Evolutionary conservation across 2,797 vertebrate genomes (phyloP), one percentile per base, ranked within the genome.

Genomic region (Diglossa cyanea): DNA sequence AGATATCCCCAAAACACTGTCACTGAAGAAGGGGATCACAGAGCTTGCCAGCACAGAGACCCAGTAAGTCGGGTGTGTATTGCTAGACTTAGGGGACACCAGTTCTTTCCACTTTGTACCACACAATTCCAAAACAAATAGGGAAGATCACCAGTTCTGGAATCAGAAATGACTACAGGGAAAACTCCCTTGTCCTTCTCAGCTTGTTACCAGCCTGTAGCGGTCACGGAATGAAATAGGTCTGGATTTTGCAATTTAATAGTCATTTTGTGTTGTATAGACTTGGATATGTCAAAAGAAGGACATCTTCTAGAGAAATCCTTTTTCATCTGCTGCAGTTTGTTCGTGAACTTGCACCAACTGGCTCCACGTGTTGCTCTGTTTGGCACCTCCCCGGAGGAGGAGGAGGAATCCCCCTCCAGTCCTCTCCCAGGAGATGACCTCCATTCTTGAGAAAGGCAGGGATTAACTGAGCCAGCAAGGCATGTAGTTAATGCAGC

Each of bases 361-460:
- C 61, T 92, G 88, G 63, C 67, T 94, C 78, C 88, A 65, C 39
- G 17, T 80, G 88, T 85, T 86, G 45, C 80, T 92, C 67, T 74
- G 48, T 74, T 93, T 92, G 84, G 71, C 93, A 74, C 71, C 37
- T 74, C 45, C 74, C 68, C 1, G 11, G 61, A 91, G 68, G 40
- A 94, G 39, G n/a, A 71, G 57, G 30, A 66, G 20, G 17, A 81
- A 95, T 90, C 72, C 72, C 87, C 45, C 66, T 95, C 62, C 63
- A 60, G 51, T 53, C 35, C 68, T 91, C 39, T 89, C 72, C 47
- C 86, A 90, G 72, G 81, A 94, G 92, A 37, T 83, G 90, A 90
- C 51, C 80, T 88, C 95, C 82, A 51, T 94, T 90, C 82, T 94
- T 14, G n/a, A 95, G 87, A 94, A 94, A 88, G 42, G 88, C 17